phyloP scores from a whole-genome alignment of 2,888 invertebrate genomes.

The Dryococelus australis region DNA sequence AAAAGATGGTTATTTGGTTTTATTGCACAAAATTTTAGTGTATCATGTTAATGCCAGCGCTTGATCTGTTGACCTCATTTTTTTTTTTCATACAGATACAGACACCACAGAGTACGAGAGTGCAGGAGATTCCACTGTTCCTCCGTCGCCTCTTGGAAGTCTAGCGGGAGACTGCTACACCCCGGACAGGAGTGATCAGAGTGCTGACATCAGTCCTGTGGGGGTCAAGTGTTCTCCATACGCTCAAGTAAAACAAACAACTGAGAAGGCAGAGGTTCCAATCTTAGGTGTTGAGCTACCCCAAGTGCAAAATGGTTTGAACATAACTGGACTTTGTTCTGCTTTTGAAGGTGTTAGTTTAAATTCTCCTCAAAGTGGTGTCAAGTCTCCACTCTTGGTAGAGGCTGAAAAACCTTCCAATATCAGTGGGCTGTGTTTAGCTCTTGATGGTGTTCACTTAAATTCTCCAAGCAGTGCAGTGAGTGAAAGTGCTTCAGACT shows the following conservation, averaged over 20 bases:
- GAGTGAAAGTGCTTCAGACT: not conserved
- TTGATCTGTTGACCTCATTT: too few relatives aligned
- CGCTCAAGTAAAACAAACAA: not conserved
- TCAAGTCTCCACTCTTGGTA: not conserved
- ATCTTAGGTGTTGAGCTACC: not conserved
- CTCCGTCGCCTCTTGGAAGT: conserved; percentile 37
- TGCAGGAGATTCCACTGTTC: conserved; percentile 44
- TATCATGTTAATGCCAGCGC: too few relatives aligned
- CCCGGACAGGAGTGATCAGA: not conserved
- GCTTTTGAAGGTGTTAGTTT: not conserved
- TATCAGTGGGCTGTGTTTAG: conserved; percentile 31
- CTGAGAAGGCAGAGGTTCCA: not conserved
- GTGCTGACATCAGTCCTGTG: not conserved
- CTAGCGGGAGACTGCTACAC: not conserved
- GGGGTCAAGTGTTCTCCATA: not conserved
- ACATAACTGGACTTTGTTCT: conserved; percentile 32
- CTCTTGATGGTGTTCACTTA: not conserved
- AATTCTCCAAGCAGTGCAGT: not conserved
- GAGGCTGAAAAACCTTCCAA: not conserved
- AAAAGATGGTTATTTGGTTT: too few relatives aligned
- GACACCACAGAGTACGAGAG: conserved; percentile 47
- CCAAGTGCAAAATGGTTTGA: not conserved
- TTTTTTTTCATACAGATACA: conserved; percentile 42
- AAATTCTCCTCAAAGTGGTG: not conserved
- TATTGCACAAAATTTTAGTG: too few relatives aligned